Conservation (phyloP, 2,888 invertebrate genomes). For the Cerceris rybyensis region DNA sequence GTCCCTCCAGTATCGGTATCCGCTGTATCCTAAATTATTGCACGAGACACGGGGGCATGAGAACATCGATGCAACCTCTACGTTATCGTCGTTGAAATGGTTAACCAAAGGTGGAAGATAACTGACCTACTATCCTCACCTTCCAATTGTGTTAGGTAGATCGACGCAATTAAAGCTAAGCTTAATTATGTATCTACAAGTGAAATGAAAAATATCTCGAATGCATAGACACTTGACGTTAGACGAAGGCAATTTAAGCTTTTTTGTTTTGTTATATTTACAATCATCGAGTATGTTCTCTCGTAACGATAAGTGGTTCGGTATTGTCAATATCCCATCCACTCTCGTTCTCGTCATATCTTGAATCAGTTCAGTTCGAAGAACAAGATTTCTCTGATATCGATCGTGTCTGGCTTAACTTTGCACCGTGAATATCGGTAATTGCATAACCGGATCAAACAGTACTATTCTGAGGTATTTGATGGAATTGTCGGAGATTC, state of each 20-base stretch:
- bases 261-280: no score
- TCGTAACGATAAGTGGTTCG: conserved; percentile 29
- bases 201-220: no score
- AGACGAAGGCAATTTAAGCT: no score
- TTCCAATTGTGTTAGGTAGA: conserved; percentile 39
- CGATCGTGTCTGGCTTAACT: no score
- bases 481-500: no score
- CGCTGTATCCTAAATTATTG: conserved; percentile 66
- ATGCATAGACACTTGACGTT: no score
- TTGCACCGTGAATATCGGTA: no score
- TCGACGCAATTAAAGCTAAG: conserved; percentile 40
- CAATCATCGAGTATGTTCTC: neutral
- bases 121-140: conserved; percentile 67
- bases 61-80: conserved; percentile 61
- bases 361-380: conserved; percentile 42
- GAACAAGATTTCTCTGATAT: no score
- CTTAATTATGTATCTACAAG: conserved; percentile 24
- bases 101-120: conserved; percentile 63
- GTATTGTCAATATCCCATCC: conserved; percentile 55
- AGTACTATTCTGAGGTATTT: no score
- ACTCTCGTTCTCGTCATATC: conserved; percentile 58
- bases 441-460: no score
- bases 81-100: conserved; percentile 52
- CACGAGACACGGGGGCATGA: conserved; percentile 52
- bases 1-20: conserved; percentile 62